Base-by-base conservation (phyloP, 2,888 invertebrate species). In the Cataglyphis altisquamis region DNA sequence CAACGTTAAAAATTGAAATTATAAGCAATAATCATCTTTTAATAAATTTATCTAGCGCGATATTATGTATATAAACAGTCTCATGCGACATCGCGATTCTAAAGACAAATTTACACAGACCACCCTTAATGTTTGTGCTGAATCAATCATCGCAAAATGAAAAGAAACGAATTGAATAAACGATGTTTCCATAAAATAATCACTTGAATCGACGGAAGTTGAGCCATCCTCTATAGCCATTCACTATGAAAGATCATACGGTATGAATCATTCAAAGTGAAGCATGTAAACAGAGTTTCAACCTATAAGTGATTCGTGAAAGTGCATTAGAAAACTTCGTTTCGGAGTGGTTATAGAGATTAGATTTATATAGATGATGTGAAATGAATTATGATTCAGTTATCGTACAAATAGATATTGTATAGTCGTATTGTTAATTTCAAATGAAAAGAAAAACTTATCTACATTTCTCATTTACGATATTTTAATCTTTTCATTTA, bases 321-420 rank as follows among this genome's bases (percentile, higher is more conserved):
- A 77, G 67, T 77, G 29, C 57, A 48, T 77, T 67, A 41, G 29
- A 77, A 77, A 55, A 55, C 32, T 55, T 36, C 77, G 67, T 67
- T 67, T 77, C 67, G 67, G 57, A 41, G 41, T 57, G 29, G 55
- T 67, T 67, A 67, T 67, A 29, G 57, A 77, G 41, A 32, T 21
- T 67, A 67, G 57, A 67, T 77, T 67, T 67, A 77, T 77, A 77
- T 41, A 77, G 68, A 77, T 41, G 77, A 77, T 77, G 64, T n/a
- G 41, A 41, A 67, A 6, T 77, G 67, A 77, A 57, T 77, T 77
- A 77, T 67, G 77, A 67, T 67, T 67, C 67, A 29, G 57, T 77
- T 77, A 67, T 77, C 57, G 55, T 77, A 52, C 32, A 67, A 67
- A 77, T 57, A 41, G 55, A 66, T 21, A 52, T 57, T 67, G n/a